phyloP scores from a whole-genome alignment of 37 sponge, comb jelly and placozoan species.

The Cliona cf. orientalis region DNA sequence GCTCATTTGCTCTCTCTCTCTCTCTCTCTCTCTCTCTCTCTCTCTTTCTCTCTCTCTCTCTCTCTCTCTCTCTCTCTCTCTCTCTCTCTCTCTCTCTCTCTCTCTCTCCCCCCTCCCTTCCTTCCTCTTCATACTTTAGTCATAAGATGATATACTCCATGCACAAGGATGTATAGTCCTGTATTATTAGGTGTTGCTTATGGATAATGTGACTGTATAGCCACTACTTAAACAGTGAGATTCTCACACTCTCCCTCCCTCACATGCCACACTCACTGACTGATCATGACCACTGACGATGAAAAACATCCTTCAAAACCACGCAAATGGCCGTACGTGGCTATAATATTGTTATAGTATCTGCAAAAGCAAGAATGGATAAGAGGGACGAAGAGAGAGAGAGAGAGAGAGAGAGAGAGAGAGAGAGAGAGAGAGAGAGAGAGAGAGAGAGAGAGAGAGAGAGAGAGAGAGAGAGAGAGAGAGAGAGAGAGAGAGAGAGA shows the following conservation, averaged over 20 bases:
- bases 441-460: not conserved
- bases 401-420: conserved; percentile 7
- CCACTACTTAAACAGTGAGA: no score
- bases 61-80: not conserved
- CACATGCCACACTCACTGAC: not conserved
- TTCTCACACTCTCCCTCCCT: no score
- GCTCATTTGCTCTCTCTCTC: not conserved
- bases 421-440: not conserved
- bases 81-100: not conserved
- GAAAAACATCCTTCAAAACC: no score
- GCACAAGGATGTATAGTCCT: no score
- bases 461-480: conserved; percentile 1
- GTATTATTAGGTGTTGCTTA: no score
- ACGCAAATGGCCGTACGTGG: not conserved
- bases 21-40: not conserved
- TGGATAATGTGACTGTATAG: no score
- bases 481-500: conserved; percentile 19
- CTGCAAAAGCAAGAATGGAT: not conserved
- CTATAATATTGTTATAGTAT: no score
- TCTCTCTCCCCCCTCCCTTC: not conserved
- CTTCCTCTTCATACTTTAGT: not conserved
- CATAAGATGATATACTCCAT: not conserved
- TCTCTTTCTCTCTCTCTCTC: not conserved
- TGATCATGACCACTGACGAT: no score
- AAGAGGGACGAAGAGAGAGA: not conserved